These are phyloP conservation scores for Sebastolobus altivelis DNA, from an alignment of 2,797 vertebrate species.

Conservation along the genomic window DNA sequence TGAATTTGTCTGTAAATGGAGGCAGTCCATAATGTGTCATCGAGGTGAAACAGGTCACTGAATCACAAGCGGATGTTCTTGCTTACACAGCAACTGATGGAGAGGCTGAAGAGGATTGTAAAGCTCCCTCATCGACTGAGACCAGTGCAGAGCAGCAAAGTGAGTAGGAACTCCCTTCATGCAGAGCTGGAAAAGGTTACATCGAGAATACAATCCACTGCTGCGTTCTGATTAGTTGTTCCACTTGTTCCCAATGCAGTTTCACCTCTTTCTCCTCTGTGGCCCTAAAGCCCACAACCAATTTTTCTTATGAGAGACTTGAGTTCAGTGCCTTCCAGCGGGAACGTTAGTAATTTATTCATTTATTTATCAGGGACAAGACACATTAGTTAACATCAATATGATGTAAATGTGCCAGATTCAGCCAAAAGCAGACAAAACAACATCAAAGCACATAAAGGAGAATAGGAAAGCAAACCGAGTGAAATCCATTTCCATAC, in stretches of 20 bases:
- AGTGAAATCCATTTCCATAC: background rate
- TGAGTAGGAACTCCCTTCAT: slow-evolving; percentile 61
- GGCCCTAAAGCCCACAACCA: slow-evolving; percentile 16
- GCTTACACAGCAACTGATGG: slow-evolving; percentile 91
- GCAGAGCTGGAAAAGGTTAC: slow-evolving; percentile 21
- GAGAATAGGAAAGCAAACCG: background rate
- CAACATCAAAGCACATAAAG: background rate
- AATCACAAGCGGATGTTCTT: slow-evolving; percentile 34
- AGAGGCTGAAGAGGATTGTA: slow-evolving; percentile 91
- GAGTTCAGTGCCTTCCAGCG: background rate
- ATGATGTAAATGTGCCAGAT: background rate
- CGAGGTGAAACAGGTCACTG: slow-evolving; percentile 51
- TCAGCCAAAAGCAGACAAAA: background rate
- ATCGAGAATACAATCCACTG: background rate
- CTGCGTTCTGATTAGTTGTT: slow-evolving; percentile 19
- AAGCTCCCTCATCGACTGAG: slow-evolving; percentile 90
- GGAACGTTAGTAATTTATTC: background rate
- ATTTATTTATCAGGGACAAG: background rate
- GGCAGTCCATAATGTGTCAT: slow-evolving; percentile 28
- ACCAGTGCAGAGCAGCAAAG: slow-evolving; percentile 93
- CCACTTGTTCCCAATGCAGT: slow-evolving; percentile 10
- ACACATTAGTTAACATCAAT: background rate
- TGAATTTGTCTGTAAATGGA: slow-evolving; percentile 33
- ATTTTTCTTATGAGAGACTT: background rate
- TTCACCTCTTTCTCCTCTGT: slow-evolving; percentile 6